A percentile compares a stretch with the other conserved stretches of the same genome.
Evolutionary conservation across 2,888 invertebrate genomes (phyloP).

Genomic region (Masnerella sp.): DNA sequence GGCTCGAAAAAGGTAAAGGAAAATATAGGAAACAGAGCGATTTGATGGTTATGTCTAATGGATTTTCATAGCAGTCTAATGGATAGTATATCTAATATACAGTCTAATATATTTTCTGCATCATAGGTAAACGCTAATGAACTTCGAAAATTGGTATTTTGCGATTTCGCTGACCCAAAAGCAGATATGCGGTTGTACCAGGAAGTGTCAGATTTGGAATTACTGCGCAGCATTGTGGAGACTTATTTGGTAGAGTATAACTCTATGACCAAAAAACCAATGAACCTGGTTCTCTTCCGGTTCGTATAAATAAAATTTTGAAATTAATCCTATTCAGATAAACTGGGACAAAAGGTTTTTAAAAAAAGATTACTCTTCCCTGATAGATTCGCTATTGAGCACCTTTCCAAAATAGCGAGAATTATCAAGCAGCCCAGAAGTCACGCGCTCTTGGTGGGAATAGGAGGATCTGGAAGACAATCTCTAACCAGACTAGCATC

Average conservation of each 20-base stretch:
- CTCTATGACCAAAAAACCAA: conserved; percentile 97
- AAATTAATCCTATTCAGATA: too few relatives aligned
- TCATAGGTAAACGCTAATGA: too few relatives aligned
- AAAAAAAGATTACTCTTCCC: too few relatives aligned
- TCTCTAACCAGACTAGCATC: conserved; percentile 92
- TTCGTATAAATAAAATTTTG: conserved; percentile 72
- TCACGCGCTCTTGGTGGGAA: conserved; percentile 93
- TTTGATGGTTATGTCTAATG: too few relatives aligned
- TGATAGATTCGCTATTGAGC: conserved; percentile 96
- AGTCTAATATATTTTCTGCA: too few relatives aligned
- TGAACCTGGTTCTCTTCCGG: conserved; percentile 95
- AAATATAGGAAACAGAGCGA: too few relatives aligned
- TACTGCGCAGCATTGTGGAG: conserved; percentile 89
- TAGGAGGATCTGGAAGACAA: conserved; percentile 96
- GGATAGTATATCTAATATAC: too few relatives aligned
- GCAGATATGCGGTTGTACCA: conserved; percentile 92
- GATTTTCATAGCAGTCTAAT: too few relatives aligned
- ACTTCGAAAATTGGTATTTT: conserved; percentile 91
- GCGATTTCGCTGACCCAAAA: conserved; percentile 97
- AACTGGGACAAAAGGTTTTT: too few relatives aligned
- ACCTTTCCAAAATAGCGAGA: conserved; percentile 92
- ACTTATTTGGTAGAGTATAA: conserved; percentile 94
- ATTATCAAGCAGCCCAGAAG: conserved; percentile 95
- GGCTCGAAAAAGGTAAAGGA: too few relatives aligned
- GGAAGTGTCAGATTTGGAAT: conserved; percentile 91